phyloP scores from a whole-genome alignment of 2,888 invertebrate genomes.

The Listrodromus nycthemerus region DNA sequence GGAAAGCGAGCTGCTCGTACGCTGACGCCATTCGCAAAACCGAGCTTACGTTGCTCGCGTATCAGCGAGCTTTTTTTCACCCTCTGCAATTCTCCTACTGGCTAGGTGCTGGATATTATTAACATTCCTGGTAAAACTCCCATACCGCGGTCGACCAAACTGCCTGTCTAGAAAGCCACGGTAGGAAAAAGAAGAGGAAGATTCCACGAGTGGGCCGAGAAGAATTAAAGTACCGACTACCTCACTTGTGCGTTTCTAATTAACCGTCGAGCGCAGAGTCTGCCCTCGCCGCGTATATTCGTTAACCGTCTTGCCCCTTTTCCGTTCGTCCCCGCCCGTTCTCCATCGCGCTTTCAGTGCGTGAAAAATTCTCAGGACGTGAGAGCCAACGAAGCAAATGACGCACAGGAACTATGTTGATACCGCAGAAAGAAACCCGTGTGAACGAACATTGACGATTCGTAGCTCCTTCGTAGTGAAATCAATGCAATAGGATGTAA shows the following conservation, averaged over 20 bases:
- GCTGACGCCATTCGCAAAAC: constrained; percentile 11
- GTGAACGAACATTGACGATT: neutral
- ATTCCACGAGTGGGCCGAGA: neutral
- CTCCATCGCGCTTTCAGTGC: neutral
- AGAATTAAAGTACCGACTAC: constrained; percentile 21
- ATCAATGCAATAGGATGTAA: neutral
- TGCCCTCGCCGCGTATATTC: constrained; percentile 32
- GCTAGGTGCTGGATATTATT: constrained; percentile 68
- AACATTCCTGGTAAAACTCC: constrained; percentile 69
- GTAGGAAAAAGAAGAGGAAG: constrained; percentile 2
- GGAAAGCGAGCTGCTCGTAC: neutral
- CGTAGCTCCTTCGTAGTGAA: too few relatives aligned
- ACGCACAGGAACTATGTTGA: neutral
- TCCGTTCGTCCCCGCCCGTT: neutral
- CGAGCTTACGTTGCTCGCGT: constrained; percentile 29
- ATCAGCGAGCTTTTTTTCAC: constrained; percentile 27
- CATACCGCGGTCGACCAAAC: constrained; percentile 64
- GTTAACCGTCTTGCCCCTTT: constrained; percentile 27
- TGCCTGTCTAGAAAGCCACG: constrained; percentile 47
- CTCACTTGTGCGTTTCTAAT: constrained; percentile 50
- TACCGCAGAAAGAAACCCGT: neutral
- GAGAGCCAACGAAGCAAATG: neutral
- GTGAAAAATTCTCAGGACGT: neutral
- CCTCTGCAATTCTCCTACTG: constrained; percentile 32
- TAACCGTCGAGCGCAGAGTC: constrained; percentile 49